phyloP scores from a whole-genome alignment of 2,888 invertebrate genomes.

The Timema podura region DNA sequence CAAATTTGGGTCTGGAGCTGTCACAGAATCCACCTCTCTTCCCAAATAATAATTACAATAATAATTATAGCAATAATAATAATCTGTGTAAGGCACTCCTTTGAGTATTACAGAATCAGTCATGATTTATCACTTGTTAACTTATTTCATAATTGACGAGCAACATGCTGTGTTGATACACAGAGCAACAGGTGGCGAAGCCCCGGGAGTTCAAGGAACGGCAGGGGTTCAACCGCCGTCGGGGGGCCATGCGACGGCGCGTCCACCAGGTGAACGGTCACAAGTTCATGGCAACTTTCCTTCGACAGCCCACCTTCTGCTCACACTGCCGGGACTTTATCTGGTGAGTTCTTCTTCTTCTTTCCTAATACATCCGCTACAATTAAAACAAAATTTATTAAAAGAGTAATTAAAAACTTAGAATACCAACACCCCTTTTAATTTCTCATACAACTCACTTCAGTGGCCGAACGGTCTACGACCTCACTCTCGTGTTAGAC shows the following conservation, averaged over 20 bases:
- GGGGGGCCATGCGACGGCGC: slow-evolving; percentile 95
- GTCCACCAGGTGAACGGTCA: slow-evolving; percentile 98
- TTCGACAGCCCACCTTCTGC: slow-evolving; percentile 99
- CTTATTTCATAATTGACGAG: no score
- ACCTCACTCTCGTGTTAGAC: no score
- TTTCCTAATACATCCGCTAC: background rate
- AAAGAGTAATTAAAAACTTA: background rate
- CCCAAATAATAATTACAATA: no score
- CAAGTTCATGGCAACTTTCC: slow-evolving; percentile 99
- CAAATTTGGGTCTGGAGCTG: no score
- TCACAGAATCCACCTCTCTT: no score
- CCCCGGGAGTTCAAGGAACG: slow-evolving; percentile 93
- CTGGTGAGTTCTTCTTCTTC: slow-evolving; percentile 64
- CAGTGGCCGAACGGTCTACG: no score
- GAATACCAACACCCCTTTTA: background rate
- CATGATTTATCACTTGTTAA: no score
- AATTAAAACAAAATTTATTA: background rate
- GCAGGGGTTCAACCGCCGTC: slow-evolving; percentile 85
- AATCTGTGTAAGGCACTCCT: no score
- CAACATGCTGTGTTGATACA: slow-evolving; percentile 32
- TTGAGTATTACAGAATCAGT: no score
- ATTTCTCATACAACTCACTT: background rate
- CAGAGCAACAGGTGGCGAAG: slow-evolving; percentile 52
- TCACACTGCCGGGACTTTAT: slow-evolving; percentile 99
- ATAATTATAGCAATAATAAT: no score